Evolutionary conservation across 2,888 invertebrate species (phyloP).

Genomic region (Callyntrura sp.): DNA sequence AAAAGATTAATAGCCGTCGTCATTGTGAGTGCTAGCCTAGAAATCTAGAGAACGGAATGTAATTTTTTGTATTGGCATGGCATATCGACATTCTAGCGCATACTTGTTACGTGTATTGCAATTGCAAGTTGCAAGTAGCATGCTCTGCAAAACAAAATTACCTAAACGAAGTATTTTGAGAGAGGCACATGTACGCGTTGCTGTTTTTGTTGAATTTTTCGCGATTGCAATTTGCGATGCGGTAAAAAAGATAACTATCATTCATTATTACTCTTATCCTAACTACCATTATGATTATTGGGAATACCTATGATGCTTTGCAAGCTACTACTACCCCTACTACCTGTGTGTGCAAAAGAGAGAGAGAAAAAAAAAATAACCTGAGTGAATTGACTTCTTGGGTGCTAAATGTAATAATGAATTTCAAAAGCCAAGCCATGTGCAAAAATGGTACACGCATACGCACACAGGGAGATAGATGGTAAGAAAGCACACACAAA

Average conservation of each 20-base stretch:
- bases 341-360: background rate
- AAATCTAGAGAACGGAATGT: background rate
- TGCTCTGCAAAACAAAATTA: background rate
- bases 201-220: slow-evolving; percentile 9
- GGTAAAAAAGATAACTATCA: slow-evolving; percentile 49
- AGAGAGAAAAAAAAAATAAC: background rate
- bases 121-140: background rate
- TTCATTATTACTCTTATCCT: slow-evolving; percentile 33
- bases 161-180: background rate
- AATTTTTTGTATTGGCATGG: background rate
- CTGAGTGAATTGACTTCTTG: background rate
- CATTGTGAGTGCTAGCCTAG: background rate
- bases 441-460: slow-evolving; percentile 23
- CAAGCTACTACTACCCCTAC: background rate
- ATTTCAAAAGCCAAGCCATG: slow-evolving; percentile 1
- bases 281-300: slow-evolving; percentile 20
- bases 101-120: background rate
- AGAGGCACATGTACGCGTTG: background rate
- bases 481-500: background rate
- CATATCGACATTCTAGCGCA: background rate
- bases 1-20: background rate
- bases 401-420: background rate
- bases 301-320: slow-evolving; percentile 30
- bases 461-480: background rate
- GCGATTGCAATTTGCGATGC: slow-evolving; percentile 35